Percentiles rank a stretch among this genome's conserved stretches.
Conservation (phyloP, 2,888 invertebrate genomes). For the Onthophagus sagittarius region DNA sequence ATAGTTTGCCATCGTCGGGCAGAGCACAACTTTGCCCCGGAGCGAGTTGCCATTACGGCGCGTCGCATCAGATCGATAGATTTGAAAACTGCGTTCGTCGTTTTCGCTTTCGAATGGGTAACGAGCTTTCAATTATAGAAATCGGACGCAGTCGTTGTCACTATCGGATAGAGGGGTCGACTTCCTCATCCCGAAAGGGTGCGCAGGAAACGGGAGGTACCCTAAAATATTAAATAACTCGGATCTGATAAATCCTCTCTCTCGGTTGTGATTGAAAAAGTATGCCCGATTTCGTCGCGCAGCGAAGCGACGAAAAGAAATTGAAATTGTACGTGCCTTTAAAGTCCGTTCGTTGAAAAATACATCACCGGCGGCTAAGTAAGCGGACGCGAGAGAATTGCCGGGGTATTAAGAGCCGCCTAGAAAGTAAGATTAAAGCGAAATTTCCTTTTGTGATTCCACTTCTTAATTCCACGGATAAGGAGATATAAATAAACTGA, state of each 20-base stretch:
- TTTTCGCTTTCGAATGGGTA: background rate
- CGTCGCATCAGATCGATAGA: background rate
- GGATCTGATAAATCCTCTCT: background rate
- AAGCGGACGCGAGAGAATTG: background rate
- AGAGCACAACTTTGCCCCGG: background rate
- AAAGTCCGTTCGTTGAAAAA: background rate
- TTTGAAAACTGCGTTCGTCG: background rate
- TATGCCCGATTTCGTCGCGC: background rate
- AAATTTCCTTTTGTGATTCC: background rate
- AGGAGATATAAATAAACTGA: background rate
- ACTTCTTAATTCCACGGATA: background rate
- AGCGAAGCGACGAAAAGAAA: background rate
- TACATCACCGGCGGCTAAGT: background rate
- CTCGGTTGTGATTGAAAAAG: background rate
- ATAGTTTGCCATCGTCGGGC: background rate
- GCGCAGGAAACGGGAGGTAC: too few species aligned
- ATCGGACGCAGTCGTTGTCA: background rate
- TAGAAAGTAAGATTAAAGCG: background rate
- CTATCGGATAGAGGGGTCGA: too few species aligned
- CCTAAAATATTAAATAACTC: background rate
- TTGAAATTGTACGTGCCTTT: background rate
- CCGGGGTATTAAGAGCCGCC: background rate
- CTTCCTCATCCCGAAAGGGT: too few species aligned
- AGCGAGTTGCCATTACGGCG: background rate
- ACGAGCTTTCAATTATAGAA: background rate